Percentiles rank a stretch among this genome's conserved stretches.
phyloP scores from a whole-genome alignment of 2,888 invertebrate genomes.

The Mythimna loreyi region DNA sequence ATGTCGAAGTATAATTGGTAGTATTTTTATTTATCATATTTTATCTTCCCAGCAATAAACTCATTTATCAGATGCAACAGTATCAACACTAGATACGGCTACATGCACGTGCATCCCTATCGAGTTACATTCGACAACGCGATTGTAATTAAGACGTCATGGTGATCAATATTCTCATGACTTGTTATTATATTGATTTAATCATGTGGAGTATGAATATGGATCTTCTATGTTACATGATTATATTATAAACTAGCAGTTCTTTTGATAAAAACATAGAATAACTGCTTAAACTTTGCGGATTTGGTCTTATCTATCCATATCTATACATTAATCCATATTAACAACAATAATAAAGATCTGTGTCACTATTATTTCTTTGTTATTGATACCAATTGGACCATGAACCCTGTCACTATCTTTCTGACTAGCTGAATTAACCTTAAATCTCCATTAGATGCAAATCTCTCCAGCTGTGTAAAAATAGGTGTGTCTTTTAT shows the following conservation, averaged over 20 bases:
- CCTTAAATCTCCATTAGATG: not conserved
- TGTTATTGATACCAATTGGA: not conserved
- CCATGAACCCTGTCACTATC: not conserved
- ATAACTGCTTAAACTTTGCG: not conserved
- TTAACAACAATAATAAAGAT: not conserved
- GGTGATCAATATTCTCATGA: slow-evolving; percentile 6
- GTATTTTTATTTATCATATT: not conserved
- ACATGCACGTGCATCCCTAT: slow-evolving; percentile 42
- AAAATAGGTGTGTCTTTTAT: not conserved
- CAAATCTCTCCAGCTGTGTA: not conserved
- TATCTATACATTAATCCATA: not conserved
- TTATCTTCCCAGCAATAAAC: not conserved
- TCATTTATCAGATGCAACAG: slow-evolving; percentile 25
- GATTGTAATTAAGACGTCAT: slow-evolving; percentile 14
- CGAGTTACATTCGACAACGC: slow-evolving; percentile 35
- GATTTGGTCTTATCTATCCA: no score
- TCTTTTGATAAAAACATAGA: not conserved
- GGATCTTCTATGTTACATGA: no score
- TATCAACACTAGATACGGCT: slow-evolving; percentile 9
- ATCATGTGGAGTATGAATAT: no score
- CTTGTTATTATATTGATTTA: not conserved
- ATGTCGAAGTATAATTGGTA: not conserved
- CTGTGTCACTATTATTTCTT: not conserved
- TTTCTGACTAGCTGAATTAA: not conserved
- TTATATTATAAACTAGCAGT: no score